A percentile compares a stretch with the other conserved stretches of the same genome.
These are phyloP conservation scores for Himalopsyche kuldschensis DNA, from an alignment of 2,888 invertebrate species.

Conservation along the genomic window DNA sequence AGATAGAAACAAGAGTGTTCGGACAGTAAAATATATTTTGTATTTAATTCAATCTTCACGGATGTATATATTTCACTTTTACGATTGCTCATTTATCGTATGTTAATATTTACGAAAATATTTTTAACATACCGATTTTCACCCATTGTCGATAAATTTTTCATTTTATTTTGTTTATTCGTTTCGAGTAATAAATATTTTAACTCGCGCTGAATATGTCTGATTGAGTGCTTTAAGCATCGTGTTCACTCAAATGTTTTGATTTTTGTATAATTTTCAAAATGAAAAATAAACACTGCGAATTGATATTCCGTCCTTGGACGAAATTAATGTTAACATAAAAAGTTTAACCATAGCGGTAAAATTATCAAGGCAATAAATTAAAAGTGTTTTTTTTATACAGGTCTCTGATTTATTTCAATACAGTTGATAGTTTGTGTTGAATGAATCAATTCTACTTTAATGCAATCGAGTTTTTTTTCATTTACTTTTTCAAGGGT, in stretches of 20 bases:
- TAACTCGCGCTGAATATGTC: background rate
- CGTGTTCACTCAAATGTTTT: background rate
- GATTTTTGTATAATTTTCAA: background rate
- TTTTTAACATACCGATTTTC: too few relatives aligned
- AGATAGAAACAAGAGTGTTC: too few relatives aligned
- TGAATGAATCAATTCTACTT: background rate
- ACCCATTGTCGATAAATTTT: too few relatives aligned
- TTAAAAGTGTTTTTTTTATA: background rate
- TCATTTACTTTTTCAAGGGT: background rate
- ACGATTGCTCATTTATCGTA: too few relatives aligned
- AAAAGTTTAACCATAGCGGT: background rate
- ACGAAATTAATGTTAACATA: background rate
- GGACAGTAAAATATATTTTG: too few relatives aligned
- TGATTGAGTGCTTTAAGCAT: background rate
- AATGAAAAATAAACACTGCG: background rate
- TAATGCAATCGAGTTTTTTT: background rate
- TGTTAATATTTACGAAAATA: too few relatives aligned
- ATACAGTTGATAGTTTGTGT: background rate
- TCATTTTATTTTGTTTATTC: too few relatives aligned
- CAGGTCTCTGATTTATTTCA: background rate
- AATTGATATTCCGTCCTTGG: background rate
- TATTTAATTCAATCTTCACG: too few relatives aligned
- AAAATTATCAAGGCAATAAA: background rate
- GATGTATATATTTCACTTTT: too few relatives aligned
- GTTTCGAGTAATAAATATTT: background rate